Base-by-base conservation (phyloP, 2,113 vertebrate genomes). In the Sebastes schlegelii region DNA sequence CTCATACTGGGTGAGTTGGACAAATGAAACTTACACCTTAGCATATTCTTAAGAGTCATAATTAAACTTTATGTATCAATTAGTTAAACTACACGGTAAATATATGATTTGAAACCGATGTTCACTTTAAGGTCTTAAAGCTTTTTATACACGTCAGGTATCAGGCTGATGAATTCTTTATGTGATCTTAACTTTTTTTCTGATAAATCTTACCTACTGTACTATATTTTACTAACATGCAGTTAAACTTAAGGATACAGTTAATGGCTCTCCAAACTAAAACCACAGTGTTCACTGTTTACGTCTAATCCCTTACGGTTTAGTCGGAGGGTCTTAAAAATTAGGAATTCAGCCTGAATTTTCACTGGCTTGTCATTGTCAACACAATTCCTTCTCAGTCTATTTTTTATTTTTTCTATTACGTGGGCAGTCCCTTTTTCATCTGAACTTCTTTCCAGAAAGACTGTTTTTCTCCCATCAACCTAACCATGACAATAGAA, bases 151-250 rank as follows among this genome's bases (percentile, higher is more conserved):
- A 90, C 85, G 88, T 81, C 72, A 85, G 84, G 86, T 90, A 87
- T 89, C 83, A 72, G 76, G 89, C 80, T 84, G 83, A 85, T 87
- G 83, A 86, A 81, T 78, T 81, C 52, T 73, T 86, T 67, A 88
- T 69, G 79, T 58, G 64, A 85, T 90, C 81, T 77, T 84, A 79
- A 82, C 62, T 78, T 88, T 74, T 60, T 88, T 90, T 80, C 73
- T 58, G 79, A 88, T 92, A 91, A 92, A 89, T 93, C 85, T 93
- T 89, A 91, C 74, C 84, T 94, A 88, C 61, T 77, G 82, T 88
- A 74, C 83, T 91, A 91, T 87, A 90, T 81, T 85, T 91, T 58
- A 82, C 86, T 91, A 90, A 75, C 93, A 94, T 94, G 92, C 93
- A 92, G 80, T 86, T 91, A 74, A 92, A 92, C 85, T 82, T 62